phyloP scores from a whole-genome alignment of 2,113 vertebrate species.

The Diadophis punctatus region DNA sequence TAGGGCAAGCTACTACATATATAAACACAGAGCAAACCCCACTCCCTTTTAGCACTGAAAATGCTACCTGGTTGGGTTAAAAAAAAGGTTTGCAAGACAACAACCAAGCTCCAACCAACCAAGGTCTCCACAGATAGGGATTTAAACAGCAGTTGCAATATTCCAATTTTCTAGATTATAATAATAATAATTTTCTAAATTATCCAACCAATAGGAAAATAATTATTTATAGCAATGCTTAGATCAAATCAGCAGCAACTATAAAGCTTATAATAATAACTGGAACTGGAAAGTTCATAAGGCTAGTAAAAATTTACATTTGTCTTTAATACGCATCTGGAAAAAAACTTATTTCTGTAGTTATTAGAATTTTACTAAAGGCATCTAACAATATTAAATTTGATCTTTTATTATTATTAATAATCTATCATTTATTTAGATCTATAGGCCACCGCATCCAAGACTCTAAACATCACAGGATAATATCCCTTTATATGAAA shows the following conservation, averaged over 20 bases:
- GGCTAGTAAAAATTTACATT: conserved; percentile 15
- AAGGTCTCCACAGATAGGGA: not conserved
- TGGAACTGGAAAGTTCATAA: not conserved
- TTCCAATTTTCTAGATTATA: not conserved
- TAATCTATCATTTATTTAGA: not conserved
- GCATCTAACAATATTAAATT: not conserved
- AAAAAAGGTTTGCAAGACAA: not conserved
- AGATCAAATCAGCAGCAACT: conserved; percentile 42
- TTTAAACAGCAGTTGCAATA: not conserved
- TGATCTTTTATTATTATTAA: not conserved
- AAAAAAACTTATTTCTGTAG: not conserved
- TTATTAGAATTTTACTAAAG: not conserved
- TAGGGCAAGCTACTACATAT: not conserved
- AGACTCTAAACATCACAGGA: not conserved
- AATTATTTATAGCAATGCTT: conserved; percentile 24
- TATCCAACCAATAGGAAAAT: conserved; percentile 17
- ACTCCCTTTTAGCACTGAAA: not conserved
- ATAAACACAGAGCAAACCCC: too few relatives aligned
- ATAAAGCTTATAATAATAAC: not conserved
- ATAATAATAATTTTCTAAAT: not conserved
- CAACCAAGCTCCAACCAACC: not conserved
- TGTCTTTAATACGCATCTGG: conserved; percentile 9
- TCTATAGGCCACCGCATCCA: not conserved
- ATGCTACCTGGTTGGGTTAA: not conserved
- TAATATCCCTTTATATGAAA: conserved; percentile 10